These are phyloP conservation scores for Forbesichthys agassizii DNA, from an alignment of 2,113 vertebrate genomes.

Conservation along the genomic window DNA sequence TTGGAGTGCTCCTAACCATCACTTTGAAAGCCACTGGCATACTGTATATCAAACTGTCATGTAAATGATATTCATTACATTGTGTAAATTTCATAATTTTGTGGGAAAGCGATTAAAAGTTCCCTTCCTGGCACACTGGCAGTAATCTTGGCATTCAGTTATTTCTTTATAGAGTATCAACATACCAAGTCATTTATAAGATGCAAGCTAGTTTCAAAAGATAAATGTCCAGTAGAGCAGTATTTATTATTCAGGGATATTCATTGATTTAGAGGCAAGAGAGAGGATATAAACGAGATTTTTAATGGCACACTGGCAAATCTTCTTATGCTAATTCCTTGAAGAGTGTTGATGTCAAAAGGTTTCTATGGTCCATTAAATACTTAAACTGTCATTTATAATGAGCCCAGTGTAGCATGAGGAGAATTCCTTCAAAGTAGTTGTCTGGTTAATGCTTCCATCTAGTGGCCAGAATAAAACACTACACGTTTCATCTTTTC, in stretches of 20 bases:
- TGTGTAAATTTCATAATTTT: neutral
- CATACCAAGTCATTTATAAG: neutral
- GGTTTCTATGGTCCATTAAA: neutral
- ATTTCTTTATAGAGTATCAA: too few relatives aligned
- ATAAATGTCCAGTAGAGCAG: neutral
- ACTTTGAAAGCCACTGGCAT: too few relatives aligned
- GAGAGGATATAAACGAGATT: neutral
- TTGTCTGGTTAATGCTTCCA: conserved; percentile 8
- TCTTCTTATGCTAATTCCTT: too few relatives aligned
- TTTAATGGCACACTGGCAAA: neutral
- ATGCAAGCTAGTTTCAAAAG: neutral
- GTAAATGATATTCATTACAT: neutral
- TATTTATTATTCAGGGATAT: neutral
- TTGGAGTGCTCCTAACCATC: too few relatives aligned
- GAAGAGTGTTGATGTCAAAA: neutral
- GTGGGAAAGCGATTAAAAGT: neutral
- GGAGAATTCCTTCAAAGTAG: neutral
- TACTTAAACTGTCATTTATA: neutral
- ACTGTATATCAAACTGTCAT: neutral
- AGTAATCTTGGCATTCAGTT: too few relatives aligned
- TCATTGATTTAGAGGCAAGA: neutral
- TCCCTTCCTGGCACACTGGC: too few relatives aligned
- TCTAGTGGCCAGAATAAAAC: conserved; percentile 39
- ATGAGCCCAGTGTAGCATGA: neutral
- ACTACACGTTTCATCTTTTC: neutral